A percentile compares a stretch with the other conserved stretches of the same genome.
These are phyloP conservation scores for Sphecodes monilicornis DNA, from an alignment of 2,888 invertebrate species.

Conservation along the genomic window DNA sequence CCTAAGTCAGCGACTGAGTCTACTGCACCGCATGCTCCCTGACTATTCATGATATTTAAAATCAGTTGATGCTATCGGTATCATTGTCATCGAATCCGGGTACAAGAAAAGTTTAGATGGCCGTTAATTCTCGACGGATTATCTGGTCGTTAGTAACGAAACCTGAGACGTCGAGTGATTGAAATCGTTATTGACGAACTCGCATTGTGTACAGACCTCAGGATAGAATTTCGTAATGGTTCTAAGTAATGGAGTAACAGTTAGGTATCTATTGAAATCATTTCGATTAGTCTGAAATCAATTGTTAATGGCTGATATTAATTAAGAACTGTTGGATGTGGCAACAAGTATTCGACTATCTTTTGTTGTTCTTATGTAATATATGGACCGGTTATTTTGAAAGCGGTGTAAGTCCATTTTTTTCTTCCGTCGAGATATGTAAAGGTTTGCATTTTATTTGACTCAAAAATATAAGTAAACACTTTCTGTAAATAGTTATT, in stretches of 20 bases:
- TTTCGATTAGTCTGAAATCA: background rate
- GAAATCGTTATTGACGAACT: background rate
- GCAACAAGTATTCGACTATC: too few relatives aligned
- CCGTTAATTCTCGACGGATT: slow-evolving; percentile 1
- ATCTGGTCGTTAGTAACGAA: slow-evolving; percentile 11
- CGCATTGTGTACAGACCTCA: background rate
- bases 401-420: too few relatives aligned
- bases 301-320: background rate
- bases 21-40: slow-evolving; percentile 24
- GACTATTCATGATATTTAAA: slow-evolving; percentile 25
- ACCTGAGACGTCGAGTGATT: background rate
- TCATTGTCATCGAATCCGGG: slow-evolving; percentile 24
- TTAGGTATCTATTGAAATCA: background rate
- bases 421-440: too few relatives aligned
- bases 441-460: too few relatives aligned
- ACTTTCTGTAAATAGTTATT: too few relatives aligned
- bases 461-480: too few relatives aligned
- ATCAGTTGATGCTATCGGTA: slow-evolving; percentile 36
- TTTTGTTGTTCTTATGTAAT: too few relatives aligned
- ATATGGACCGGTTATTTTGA: too few relatives aligned
- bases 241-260: background rate
- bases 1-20: slow-evolving; percentile 23
- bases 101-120: slow-evolving; percentile 16
- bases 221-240: background rate
- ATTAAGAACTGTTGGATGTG: background rate